These are phyloP conservation scores for Lutraria rhynchaena DNA, from an alignment of 1,140 invertebrate genomes.

Conservation along the genomic window DNA sequence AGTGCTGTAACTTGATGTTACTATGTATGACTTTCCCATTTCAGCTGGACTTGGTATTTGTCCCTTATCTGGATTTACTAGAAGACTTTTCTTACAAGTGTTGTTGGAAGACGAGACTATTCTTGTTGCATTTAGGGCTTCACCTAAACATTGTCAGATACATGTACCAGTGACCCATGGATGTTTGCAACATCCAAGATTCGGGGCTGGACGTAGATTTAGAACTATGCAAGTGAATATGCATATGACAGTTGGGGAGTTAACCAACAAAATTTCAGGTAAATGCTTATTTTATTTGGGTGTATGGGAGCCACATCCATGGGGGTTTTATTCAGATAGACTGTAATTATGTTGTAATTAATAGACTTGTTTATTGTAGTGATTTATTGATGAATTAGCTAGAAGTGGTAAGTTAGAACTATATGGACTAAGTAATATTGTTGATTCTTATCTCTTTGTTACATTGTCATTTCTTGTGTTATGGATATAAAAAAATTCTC, in stretches of 20 bases:
- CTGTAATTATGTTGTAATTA: too few relatives aligned
- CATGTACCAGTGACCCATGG: conserved; percentile 40
- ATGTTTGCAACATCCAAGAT: conserved; percentile 78
- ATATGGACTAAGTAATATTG: too few relatives aligned
- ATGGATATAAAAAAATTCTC: too few relatives aligned
- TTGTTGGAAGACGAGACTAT: conserved; percentile 93
- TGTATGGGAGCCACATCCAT: too few relatives aligned
- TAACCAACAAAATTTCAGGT: conserved; percentile 85
- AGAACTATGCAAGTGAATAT: conserved; percentile 89
- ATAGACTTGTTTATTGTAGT: too few relatives aligned
- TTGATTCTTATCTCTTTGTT: too few relatives aligned
- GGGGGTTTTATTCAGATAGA: too few relatives aligned
- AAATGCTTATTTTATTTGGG: too few relatives aligned
- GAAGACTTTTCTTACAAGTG: conserved; percentile 92
- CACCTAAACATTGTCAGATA: conserved; percentile 59
- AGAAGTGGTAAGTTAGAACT: too few relatives aligned
- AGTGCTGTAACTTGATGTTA: too few relatives aligned
- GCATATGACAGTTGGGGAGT: conserved; percentile 87
- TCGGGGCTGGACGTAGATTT: conserved; percentile 85
- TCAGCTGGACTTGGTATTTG: conserved; percentile 35
- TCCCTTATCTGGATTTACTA: conserved; percentile 92
- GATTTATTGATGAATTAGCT: too few relatives aligned
- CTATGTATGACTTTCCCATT: not conserved
- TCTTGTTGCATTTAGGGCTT: conserved; percentile 83
- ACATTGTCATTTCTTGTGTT: too few relatives aligned